Percentiles rank a stretch among this genome's conserved stretches.
Evolutionary conservation across 2,888 invertebrate species (phyloP).

Genomic region (Ophraella communa): DNA sequence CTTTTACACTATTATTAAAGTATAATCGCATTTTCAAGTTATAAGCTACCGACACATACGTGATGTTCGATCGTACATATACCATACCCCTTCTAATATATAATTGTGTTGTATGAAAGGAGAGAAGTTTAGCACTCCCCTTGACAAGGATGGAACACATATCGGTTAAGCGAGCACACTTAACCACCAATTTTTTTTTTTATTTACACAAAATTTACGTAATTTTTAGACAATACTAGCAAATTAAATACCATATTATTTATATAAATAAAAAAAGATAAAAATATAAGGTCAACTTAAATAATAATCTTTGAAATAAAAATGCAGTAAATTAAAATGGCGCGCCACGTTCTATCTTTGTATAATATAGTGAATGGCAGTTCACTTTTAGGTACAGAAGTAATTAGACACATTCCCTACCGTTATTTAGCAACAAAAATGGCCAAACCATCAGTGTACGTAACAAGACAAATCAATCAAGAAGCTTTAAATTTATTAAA

Average conservation of each 20-base stretch:
- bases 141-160: constrained; percentile 91
- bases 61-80: constrained; percentile 19
- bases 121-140: constrained; percentile 96
- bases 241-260: not conserved
- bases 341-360: not conserved
- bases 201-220: not conserved
- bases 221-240: too few relatives aligned
- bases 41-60: constrained; percentile 13
- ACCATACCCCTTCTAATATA: not conserved
- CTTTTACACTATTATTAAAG: too few relatives aligned
- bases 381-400: not conserved
- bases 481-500: constrained; percentile 70
- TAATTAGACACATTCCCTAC: not conserved
- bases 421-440: constrained; percentile 41
- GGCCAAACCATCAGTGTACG: constrained; percentile 69
- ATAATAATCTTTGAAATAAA: not conserved
- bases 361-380: not conserved
- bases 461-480: constrained; percentile 74
- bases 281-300: not conserved
- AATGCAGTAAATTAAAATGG: not conserved
- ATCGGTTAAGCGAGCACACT: constrained; percentile 61
- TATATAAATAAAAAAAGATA: not conserved
- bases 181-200: constrained; percentile 60
- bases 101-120: constrained; percentile 95
- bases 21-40: not conserved